These are phyloP conservation scores for Typhlomys cinereus DNA, from an alignment of 2,113 vertebrate genomes.

Conservation along the genomic window DNA sequence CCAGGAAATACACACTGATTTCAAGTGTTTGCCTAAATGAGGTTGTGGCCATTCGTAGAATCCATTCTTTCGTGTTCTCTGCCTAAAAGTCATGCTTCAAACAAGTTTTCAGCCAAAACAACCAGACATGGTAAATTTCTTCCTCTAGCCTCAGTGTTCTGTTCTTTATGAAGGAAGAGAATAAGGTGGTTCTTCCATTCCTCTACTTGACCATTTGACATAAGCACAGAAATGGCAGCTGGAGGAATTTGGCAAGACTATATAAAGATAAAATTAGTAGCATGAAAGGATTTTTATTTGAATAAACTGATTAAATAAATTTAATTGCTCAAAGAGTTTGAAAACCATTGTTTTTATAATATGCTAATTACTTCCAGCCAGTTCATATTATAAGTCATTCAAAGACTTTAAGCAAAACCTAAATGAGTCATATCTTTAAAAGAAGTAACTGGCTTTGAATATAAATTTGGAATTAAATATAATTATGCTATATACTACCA, in stretches of 20 bases:
- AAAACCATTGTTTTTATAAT: slow-evolving; percentile 53
- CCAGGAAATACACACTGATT: background rate
- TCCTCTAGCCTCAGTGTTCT: background rate
- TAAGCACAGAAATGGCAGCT: background rate
- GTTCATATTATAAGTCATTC: background rate
- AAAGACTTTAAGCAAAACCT: slow-evolving; percentile 28
- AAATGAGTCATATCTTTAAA: slow-evolving; percentile 9
- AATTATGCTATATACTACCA: slow-evolving; percentile 9
- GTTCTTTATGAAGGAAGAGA: background rate
- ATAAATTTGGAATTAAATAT: slow-evolving; percentile 40
- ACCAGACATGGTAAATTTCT: background rate
- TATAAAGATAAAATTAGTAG: slow-evolving; percentile 9
- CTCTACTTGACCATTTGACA: background rate
- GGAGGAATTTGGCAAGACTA: background rate
- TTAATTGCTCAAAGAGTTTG: background rate
- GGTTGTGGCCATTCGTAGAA: background rate
- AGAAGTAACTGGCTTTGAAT: background rate
- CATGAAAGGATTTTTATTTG: background rate
- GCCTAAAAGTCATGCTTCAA: background rate
- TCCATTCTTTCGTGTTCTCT: background rate
- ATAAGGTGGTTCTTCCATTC: background rate
- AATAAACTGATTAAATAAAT: background rate
- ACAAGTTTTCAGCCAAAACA: background rate
- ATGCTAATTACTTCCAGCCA: slow-evolving; percentile 25
- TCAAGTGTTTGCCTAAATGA: background rate